Conservation (phyloP, 2,113 vertebrate genomes). For the Alaudala cheleensis region DNA sequence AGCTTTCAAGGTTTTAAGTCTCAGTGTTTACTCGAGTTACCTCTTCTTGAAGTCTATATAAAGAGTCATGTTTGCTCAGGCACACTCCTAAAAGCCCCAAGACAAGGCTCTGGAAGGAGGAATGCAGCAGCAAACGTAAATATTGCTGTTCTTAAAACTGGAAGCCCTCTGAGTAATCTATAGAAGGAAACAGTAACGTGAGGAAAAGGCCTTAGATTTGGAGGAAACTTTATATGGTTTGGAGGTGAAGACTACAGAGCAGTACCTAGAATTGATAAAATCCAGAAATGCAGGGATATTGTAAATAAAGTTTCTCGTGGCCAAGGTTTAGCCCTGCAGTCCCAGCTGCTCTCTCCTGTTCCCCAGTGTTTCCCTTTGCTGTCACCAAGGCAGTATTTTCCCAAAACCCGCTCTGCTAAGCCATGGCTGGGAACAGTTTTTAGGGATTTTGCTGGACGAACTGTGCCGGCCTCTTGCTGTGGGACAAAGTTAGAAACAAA, state of each 20-base stretch:
- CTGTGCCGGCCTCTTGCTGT: not conserved
- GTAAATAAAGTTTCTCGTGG: not conserved
- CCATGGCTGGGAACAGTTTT: not conserved
- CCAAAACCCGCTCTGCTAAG: not conserved
- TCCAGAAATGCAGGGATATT: not conserved
- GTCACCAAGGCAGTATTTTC: slow-evolving; percentile 5
- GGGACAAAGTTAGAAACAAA: not conserved
- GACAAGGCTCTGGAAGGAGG: slow-evolving; percentile 48
- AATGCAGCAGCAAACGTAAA: slow-evolving; percentile 66
- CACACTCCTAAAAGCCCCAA: slow-evolving; percentile 47
- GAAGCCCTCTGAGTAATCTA: not conserved
- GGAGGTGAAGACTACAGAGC: not conserved
- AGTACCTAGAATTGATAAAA: not conserved
- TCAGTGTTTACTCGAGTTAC: slow-evolving; percentile 62
- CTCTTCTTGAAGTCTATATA: slow-evolving; percentile 62
- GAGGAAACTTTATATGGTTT: not conserved
- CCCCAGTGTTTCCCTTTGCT: not conserved
- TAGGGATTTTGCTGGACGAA: not conserved
- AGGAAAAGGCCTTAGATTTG: not conserved
- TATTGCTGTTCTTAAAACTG: slow-evolving; percentile 29
- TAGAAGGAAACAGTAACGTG: not conserved
- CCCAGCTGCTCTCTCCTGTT: not conserved
- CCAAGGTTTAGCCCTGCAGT: not conserved
- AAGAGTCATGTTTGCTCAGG: slow-evolving; percentile 70
- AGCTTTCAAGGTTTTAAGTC: slow-evolving; percentile 71